Percentiles rank a stretch among this genome's conserved stretches.
Evolutionary conservation across 2,797 vertebrate species (phyloP).

Genomic region (Hoplostethus mediterraneus): DNA sequence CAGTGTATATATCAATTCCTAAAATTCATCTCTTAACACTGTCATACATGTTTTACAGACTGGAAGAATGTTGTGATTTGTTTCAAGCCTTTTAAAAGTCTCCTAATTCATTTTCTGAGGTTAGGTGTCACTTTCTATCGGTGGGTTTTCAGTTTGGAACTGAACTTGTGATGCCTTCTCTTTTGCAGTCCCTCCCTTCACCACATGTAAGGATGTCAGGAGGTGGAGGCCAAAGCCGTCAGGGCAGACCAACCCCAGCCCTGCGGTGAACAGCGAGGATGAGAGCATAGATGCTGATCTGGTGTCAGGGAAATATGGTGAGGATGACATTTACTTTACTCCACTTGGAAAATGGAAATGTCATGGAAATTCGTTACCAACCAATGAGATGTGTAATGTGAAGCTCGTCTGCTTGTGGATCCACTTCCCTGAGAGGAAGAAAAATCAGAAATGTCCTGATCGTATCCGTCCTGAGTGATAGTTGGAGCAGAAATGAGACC

Average conservation of each 20-base stretch:
- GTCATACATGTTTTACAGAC: no score
- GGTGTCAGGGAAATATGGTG: conserved; percentile 84
- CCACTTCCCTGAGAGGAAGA: no score
- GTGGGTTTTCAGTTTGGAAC: background rate
- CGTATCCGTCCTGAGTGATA: no score
- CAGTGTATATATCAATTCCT: no score
- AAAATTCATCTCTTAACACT: no score
- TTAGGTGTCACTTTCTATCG: background rate
- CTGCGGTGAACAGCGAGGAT: conserved; percentile 82
- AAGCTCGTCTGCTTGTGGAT: no score
- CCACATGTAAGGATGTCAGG: conserved; percentile 93
- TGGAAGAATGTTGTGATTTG: no score
- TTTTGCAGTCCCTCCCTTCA: conserved; percentile 91
- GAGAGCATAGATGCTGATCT: conserved; percentile 78
- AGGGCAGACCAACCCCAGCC: conserved; percentile 37
- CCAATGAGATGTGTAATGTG: no score
- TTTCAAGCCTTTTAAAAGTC: no score
- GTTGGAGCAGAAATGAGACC: no score
- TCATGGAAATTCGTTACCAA: background rate
- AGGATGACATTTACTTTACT: conserved; percentile 28
- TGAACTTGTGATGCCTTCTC: background rate
- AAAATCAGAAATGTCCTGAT: no score
- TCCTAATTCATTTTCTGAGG: background rate
- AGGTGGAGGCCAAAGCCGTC: conserved; percentile 90
- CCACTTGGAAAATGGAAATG: background rate